Base-by-base conservation (phyloP, 2,113 vertebrate species). In the Todiramphus chloris region DNA sequence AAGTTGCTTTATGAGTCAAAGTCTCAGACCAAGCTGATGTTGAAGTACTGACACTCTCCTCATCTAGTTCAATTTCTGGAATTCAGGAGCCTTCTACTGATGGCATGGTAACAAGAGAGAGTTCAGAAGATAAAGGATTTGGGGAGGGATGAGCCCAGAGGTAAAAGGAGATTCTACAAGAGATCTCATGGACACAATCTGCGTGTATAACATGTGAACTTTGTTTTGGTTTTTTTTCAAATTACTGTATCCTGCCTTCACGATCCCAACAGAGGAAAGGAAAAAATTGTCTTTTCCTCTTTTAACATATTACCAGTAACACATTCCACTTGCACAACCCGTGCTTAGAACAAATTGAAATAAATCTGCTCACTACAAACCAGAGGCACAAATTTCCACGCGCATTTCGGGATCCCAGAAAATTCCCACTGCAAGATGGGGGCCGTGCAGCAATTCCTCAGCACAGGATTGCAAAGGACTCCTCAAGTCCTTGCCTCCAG, bases 181-280 rank as follows among this genome's bases (percentile, higher is more conserved):
- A 82, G 20, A 62, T 33, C 30, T 77, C 60, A 39, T 2, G 16
- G 89, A 44, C 50, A 67, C 3, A 58, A 67, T 8, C 51, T 59
- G 11, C 0, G 0, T 27, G 24, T 41, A n/a, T 13, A 46, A 86
- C 2, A 10, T 17, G 51, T 5, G 6, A n/a, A 23, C 39, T 27
- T 16, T 43, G 5, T 43, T 43, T 43, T 8, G 3, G 31, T 27
- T 55, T 64, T 25, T 8, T 16, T 46, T 46, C 46, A 46, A 70
- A 53, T 30, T 58, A 48, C 25, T 84, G 70, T 74, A 50, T 62
- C 8, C 13, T 87, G 35, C 21, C 62, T 76, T 90, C 23, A 35
- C 6, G 7, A 7, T 13, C 39, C 5, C 2, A 2, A 11, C 4
- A 63, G 10, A 76, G 37, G 5, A 59, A 76, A 75, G 18, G 46